A percentile compares a stretch with the other conserved stretches of the same genome.
phyloP scores from a whole-genome alignment of 2,113 vertebrate species.

The Gracilinanus agilis region DNA sequence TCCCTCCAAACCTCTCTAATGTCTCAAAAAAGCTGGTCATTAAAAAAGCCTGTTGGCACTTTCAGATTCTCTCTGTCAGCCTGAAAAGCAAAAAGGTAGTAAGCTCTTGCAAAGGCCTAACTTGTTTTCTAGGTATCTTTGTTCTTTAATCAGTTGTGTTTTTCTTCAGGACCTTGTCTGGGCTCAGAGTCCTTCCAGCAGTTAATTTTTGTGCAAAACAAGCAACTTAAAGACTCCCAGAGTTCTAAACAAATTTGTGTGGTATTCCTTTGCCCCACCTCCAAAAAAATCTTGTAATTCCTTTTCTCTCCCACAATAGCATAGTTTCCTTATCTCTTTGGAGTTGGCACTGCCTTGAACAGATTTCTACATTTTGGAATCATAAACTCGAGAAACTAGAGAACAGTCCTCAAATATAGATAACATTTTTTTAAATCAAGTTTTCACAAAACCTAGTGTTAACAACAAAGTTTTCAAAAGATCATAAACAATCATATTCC shows the following conservation, averaged over 20 bases:
- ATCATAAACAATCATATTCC: conserved; percentile 2
- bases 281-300: conserved; percentile 20
- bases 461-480: conserved; percentile 43
- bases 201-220: background rate
- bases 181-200: background rate
- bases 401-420: conserved; percentile 56
- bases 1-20: background rate
- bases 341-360: conserved; percentile 62
- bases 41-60: background rate
- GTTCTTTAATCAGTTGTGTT: fast-evolving
- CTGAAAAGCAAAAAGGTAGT: background rate
- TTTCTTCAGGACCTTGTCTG: background rate
- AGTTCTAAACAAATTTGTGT: background rate
- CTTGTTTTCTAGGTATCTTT: fast-evolving
- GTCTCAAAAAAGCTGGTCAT: background rate
- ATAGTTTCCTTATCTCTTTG: conserved; percentile 68
- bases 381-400: conserved; percentile 56
- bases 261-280: background rate
- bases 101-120: background rate
- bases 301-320: conserved; percentile 20
- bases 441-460: conserved; percentile 50
- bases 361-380: conserved; percentile 53
- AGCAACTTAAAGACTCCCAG: background rate
- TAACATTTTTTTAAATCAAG: conserved; percentile 49
- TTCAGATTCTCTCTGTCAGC: background rate